phyloP scores from a whole-genome alignment of 2,797 vertebrate species.

The Halcyon badia region DNA sequence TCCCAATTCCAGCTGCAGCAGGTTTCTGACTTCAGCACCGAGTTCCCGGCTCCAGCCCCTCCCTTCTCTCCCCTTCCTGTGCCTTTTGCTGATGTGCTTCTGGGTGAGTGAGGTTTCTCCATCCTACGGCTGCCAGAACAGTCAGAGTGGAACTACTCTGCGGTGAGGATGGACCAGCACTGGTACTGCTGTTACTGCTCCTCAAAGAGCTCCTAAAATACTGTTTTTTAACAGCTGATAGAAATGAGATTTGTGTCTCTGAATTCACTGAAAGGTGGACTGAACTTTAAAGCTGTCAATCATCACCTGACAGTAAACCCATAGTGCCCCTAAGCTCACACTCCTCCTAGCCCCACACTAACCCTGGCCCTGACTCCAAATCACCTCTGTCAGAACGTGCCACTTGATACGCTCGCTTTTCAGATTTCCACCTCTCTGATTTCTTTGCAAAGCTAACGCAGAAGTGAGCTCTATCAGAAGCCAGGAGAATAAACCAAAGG shows the following conservation, averaged over 20 bases:
- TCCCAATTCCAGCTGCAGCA: accelerated
- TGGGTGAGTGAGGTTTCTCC: accelerated
- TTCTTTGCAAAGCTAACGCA: neutral
- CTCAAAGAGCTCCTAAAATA: neutral
- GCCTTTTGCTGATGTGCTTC: accelerated
- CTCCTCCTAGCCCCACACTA: no score
- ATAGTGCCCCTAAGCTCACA: no score
- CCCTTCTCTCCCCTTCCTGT: neutral
- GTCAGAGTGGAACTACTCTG: neutral
- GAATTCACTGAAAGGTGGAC: neutral
- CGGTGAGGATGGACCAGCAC: accelerated
- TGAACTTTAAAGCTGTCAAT: neutral
- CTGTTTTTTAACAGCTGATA: neutral
- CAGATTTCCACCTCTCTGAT: neutral
- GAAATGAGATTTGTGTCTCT: neutral
- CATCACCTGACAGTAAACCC: neutral
- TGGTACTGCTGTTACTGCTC: neutral
- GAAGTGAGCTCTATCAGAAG: neutral
- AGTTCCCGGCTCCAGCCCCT: neutral
- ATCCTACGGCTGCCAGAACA: neutral
- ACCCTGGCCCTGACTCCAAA: neutral
- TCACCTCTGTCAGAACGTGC: neutral
- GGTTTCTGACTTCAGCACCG: neutral
- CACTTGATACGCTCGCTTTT: neutral
- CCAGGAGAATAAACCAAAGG: neutral